Percentiles rank a stretch among this genome's conserved stretches.
These are phyloP conservation scores for Ranitomeya imitator DNA, from an alignment of 2,113 vertebrate species.

Conservation along the genomic window DNA sequence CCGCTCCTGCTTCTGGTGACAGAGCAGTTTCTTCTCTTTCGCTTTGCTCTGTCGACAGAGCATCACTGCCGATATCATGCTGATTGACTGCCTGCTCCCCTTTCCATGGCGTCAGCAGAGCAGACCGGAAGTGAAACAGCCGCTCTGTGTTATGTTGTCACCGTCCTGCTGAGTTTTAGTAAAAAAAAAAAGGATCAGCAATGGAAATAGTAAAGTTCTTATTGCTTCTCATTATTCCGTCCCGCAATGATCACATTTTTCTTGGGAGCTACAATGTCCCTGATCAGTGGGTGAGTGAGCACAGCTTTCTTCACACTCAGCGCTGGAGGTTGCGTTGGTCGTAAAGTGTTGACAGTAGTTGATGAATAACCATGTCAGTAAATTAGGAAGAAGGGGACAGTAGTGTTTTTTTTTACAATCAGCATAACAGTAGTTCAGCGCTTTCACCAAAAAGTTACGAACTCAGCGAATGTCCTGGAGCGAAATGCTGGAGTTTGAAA, in stretches of 20 bases:
- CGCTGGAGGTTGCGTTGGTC: neutral
- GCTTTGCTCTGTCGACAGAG: too few species aligned
- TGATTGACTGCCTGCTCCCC: too few species aligned
- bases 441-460: neutral
- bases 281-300: neutral
- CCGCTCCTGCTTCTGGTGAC: too few species aligned
- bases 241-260: neutral
- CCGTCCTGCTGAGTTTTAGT: too few species aligned
- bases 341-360: constrained; percentile 1
- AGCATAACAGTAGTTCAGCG: neutral
- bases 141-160: too few species aligned
- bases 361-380: constrained; percentile 22
- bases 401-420: constrained; percentile 6
- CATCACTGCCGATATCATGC: too few species aligned
- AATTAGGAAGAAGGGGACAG: constrained; percentile 12
- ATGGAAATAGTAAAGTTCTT: too few species aligned
- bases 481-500: neutral
- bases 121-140: too few species aligned
- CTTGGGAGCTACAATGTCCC: neutral
- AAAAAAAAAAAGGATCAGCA: too few species aligned
- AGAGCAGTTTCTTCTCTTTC: too few species aligned
- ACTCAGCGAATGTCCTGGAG: neutral
- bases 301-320: neutral
- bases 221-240: neutral
- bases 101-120: too few species aligned